Conservation (phyloP, 2,888 invertebrate species). For the Tenthredo amoena region DNA sequence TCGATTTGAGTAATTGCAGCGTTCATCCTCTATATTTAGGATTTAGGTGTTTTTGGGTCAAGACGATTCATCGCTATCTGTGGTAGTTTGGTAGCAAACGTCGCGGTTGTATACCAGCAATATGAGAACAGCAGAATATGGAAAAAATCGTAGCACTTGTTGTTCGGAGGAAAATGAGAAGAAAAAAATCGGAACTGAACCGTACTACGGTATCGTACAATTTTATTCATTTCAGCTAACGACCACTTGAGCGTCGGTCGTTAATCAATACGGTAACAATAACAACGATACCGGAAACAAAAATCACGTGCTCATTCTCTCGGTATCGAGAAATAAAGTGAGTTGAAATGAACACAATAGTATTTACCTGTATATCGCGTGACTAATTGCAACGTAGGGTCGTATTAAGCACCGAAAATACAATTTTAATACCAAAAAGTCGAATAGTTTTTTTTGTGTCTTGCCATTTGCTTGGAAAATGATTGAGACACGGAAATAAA, state of each 20-base stretch:
- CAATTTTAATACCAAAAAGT: too few species aligned
- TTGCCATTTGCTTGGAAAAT: too few species aligned
- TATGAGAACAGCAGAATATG: not conserved
- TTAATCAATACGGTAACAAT: not conserved
- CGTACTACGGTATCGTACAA: not conserved
- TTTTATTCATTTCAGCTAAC: not conserved
- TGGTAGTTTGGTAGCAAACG: not conserved
- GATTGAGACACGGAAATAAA: too few species aligned
- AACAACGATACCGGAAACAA: slow-evolving; percentile 16
- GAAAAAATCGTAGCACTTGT: not conserved
- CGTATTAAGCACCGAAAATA: too few species aligned
- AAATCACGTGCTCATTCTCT: not conserved
- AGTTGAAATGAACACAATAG: not conserved
- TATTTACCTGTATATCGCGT: not conserved
- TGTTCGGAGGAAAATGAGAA: not conserved
- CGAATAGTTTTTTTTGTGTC: too few species aligned
- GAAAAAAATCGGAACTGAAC: not conserved
- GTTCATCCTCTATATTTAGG: slow-evolving; percentile 43
- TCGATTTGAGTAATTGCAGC: slow-evolving; percentile 50
- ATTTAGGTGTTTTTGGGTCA: slow-evolving; percentile 49
- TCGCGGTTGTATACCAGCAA: not conserved
- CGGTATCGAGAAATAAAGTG: not conserved
- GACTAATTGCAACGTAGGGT: too few species aligned
- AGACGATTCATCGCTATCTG: slow-evolving; percentile 36
- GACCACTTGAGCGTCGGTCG: not conserved